Percentiles rank a stretch among this genome's conserved stretches.
Conservation (phyloP, 2,888 invertebrate genomes). For the Drosophila sordidula region DNA sequence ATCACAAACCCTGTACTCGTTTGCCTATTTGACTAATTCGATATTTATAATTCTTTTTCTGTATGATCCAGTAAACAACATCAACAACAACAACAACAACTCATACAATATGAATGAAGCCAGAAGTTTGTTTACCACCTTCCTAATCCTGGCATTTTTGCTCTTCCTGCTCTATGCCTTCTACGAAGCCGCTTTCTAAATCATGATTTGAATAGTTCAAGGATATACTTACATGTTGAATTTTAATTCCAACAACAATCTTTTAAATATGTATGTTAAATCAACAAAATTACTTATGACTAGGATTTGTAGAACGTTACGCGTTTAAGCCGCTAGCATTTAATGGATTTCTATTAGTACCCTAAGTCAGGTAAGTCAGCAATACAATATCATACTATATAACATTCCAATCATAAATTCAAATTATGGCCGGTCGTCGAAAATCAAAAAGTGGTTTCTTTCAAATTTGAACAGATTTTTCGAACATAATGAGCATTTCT, state of each 20-base stretch:
- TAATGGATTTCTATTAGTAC: constrained; percentile 80
- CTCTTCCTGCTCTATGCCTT: constrained; percentile 89
- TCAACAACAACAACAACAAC: constrained; percentile 51
- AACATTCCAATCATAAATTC: neutral
- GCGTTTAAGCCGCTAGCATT: constrained; percentile 80
- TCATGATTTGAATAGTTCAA: constrained; percentile 60
- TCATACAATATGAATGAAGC: constrained; percentile 86
- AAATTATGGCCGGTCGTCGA: constrained; percentile 12
- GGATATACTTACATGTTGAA: constrained; percentile 74
- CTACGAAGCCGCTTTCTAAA: constrained; percentile 87
- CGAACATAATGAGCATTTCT: constrained; percentile 20
- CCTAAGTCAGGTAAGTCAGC: constrained; percentile 73
- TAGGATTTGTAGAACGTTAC: constrained; percentile 68
- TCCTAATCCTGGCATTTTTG: constrained; percentile 89
- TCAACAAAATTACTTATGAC: constrained; percentile 42
- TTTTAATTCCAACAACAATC: constrained; percentile 64
- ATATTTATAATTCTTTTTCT: constrained; percentile 33
- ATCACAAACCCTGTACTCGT: too few relatives aligned
- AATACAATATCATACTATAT: neutral
- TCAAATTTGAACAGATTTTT: constrained; percentile 14
- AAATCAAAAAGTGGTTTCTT: constrained; percentile 7
- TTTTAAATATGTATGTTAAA: constrained; percentile 25
- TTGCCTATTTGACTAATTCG: constrained; percentile 9
- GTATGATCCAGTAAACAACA: constrained; percentile 39
- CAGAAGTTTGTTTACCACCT: constrained; percentile 89